Base-by-base conservation (phyloP, 2,113 vertebrate genomes). In the Tinamus guttatus region DNA sequence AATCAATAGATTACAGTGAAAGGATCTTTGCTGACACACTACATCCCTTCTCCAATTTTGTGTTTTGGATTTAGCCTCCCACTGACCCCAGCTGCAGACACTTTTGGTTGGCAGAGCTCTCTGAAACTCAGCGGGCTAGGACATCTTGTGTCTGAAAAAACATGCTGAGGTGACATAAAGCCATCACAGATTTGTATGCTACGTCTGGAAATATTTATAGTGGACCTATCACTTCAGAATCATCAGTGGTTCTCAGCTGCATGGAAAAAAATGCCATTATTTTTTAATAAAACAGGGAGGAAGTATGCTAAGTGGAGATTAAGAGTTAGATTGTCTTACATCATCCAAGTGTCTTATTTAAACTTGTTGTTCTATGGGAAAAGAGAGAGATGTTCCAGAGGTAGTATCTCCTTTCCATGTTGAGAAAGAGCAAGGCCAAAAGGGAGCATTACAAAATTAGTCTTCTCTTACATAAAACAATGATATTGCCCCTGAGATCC, bases 11-110 rank as follows among this genome's bases (percentile, higher is more conserved):
- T 47, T 52, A 79, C 60, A 85, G 87, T 20, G 60, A 76, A 92
- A 94, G 49, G 45, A n/a, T 38, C 74, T 90, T 85, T 94, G 88
- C 92, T 95, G 95, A 87, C 75, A 85, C 63, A 65, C 32, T 59
- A 34, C 59, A 92, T 89, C 75, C 49, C 82, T 64, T 43, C 71
- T 82, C 92, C 0, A 0, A 30, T 84, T 93, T 36, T 30, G 11
- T 5, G 40, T 78, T 30, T 74, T 90, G 21, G 36, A 36, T 76
- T 93, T 75, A 82, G 63, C 71, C 67, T 91, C 79, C 43, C 67
- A 43, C 43, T 85, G 90, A 94, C 78, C 75, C 22, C 85, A 82
- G 75, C 47, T 85, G 78, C 82, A 87, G 80, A 64, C 30, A 32
- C 1, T 12, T 93, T 43, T 83, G 63, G 25, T 49, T 84, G 88